phyloP scores from a whole-genome alignment of 2,797 vertebrate species.

The Eutrigla gurnardus region DNA sequence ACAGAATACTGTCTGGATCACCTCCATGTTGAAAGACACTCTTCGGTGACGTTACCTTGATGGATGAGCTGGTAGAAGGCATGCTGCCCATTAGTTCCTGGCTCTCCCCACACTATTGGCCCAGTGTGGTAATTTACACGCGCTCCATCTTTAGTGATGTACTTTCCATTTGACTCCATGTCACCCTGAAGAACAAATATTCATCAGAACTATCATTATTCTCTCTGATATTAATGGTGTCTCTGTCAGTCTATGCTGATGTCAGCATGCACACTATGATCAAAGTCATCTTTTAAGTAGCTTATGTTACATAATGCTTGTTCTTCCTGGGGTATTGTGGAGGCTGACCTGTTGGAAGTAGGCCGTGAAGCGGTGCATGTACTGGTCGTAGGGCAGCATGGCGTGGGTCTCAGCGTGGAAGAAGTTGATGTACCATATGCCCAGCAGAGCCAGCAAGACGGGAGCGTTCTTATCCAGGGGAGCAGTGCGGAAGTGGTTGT shows the following conservation, averaged over 20 bases:
- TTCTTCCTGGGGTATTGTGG: background rate
- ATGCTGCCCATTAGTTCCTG: slow-evolving; percentile 97
- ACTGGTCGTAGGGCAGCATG: slow-evolving; percentile 97
- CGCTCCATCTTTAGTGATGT: slow-evolving; percentile 90
- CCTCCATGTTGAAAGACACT: background rate
- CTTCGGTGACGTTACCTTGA: slow-evolving; percentile 87
- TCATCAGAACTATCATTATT: background rate
- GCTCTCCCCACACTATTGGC: slow-evolving; percentile 98
- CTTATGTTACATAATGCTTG: background rate
- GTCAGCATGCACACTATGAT: background rate
- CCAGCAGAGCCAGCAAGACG: slow-evolving; percentile 91
- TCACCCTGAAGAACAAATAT: slow-evolving; percentile 86
- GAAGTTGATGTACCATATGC: slow-evolving; percentile 97
- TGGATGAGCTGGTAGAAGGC: slow-evolving; percentile 99
- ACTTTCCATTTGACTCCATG: slow-evolving; percentile 99
- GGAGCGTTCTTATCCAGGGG: slow-evolving; percentile 93
- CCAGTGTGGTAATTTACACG: slow-evolving; percentile 94
- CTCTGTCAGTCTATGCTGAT: background rate
- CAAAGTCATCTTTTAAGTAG: background rate
- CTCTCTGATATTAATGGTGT: background rate
- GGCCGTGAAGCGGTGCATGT: slow-evolving; percentile 97
- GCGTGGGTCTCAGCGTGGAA: slow-evolving; percentile 94
- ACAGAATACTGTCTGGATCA: no score
- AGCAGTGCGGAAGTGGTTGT: slow-evolving; percentile 91
- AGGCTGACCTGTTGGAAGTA: slow-evolving; percentile 96